Base-by-base conservation (phyloP, 1,140 invertebrate genomes). In the Heliconius congener region DNA sequence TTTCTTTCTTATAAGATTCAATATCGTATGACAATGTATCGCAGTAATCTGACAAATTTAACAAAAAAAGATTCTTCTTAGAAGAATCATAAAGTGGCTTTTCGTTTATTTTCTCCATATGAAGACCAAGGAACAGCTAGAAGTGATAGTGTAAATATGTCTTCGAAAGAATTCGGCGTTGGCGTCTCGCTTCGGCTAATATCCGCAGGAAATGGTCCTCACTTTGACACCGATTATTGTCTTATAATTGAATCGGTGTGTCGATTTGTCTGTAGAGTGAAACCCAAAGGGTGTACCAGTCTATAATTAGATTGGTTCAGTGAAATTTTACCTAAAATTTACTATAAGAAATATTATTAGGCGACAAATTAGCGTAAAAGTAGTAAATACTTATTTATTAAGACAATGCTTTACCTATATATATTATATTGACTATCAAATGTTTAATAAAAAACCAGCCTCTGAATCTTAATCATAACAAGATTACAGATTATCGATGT, bases 191-290 rank as follows among this genome's bases (percentile, higher is more conserved):
- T 85, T 81, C 86, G 90, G 79, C 83, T 86, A 87, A 91, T 91
- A 92, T 94, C 93, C 93, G 93, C 81, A 90, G 93, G 93, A 94
- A 90, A 93, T 86, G 90, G 81, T 81, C 74, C 81, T 84, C 76
- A 79, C 79, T 76, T 82, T 86, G 87, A 88, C 89, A 89, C 85
- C 84, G 79, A 85, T 90, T 88, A 91, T 88, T 90, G 87, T 88
- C 86, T 79, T 87, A 87, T 93, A 92, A 94, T 93, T 92, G 91
- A 92, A 91, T 86, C 88, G 87, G 88, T 83, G 88, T 90, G 91
- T 86, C 87, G 87, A 91, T 94, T 91, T 90, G 88, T 91, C 77
- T 80, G 74, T 85, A 86, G 83, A 86, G 83, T 84, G 46, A 37
- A 75, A 71, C 70, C 39, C 39, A 66, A 76, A 16, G 77, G 82